Base-by-base conservation (phyloP, 2,797 vertebrate species). In the Falco rusticolus region DNA sequence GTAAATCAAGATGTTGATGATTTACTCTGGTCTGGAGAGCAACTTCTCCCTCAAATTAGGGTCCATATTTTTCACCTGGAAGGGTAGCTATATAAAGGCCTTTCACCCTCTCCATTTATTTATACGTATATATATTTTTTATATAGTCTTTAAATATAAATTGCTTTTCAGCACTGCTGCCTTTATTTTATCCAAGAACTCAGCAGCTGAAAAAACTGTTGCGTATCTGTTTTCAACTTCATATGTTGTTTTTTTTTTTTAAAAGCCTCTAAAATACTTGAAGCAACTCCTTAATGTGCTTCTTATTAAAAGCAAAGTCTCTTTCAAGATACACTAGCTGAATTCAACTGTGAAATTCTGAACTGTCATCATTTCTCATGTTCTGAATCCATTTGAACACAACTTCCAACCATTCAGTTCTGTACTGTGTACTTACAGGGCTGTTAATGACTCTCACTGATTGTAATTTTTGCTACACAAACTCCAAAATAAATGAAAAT, bases 41-140 rank as follows among this genome's bases (percentile, higher is more conserved):
- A 86, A 65, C 45, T 29, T 61, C 13, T 51, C 39, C 16, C 11
- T 72, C 39, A 59, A 39, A 51, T 3, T 50, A 13, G 33, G 24
- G 69, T 64, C 17, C 24, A 39, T 16, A 20, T 43, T 57, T 65
- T 7, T 24, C 13, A 57, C 20, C 10, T 33, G 53, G 61, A 70
- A 48, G 11, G 4, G 51, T 63, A 84, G 6, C 4, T 13, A 10
- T 39, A 8, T 53, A 65, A 86, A 90, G 47, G 12, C 15, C 19
- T 20, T 18, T 16, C 21, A 10, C 0, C 4, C 7, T 1, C 3
- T 3, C 4, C 0, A 0, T 1, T 6, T 28, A 59, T 54, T 65
- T 48, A 47, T 6, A 19, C 18, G 16, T 31, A 48, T 37, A 37
- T 37, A 10, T 28, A n/a, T 61, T 59, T 65, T 48, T 47, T 6